Percentiles rank a stretch among this genome's conserved stretches.
Conservation (phyloP, 1,140 invertebrate species). For the Oryctes rhinoceros region DNA sequence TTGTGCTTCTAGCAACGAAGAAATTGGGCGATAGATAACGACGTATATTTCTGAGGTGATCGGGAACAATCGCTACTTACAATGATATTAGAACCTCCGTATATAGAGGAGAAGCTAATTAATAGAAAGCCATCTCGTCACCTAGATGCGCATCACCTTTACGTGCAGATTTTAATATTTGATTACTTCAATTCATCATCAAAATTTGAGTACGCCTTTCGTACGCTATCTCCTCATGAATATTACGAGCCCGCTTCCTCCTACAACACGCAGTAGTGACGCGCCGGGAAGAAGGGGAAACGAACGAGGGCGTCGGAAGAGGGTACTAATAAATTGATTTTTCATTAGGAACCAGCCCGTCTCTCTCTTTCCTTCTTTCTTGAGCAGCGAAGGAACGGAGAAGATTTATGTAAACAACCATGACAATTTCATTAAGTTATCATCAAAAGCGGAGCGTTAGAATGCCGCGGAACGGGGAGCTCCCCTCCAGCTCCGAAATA, state of each 20-base stretch:
- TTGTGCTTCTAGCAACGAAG: too few relatives aligned
- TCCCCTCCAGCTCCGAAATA: neutral
- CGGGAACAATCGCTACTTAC: too few relatives aligned
- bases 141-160: neutral
- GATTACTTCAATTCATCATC: neutral
- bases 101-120: too few relatives aligned
- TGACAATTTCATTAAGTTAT: slow-evolving; percentile 31
- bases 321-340: slow-evolving; percentile 23
- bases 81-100: too few relatives aligned
- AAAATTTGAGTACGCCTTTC: neutral
- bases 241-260: neutral
- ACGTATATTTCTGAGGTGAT: too few relatives aligned
- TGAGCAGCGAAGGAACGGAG: neutral
- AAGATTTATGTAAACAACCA: slow-evolving; percentile 30
- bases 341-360: slow-evolving; percentile 4
- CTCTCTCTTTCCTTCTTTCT: neutral
- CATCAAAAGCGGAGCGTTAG: neutral
- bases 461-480: neutral
- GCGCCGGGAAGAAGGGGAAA: neutral
- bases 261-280: neutral
- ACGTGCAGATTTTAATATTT: neutral
- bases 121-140: too few relatives aligned
- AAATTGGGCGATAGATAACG: too few relatives aligned
- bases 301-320: neutral
- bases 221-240: neutral